Base-by-base conservation (phyloP, 2,888 invertebrate species). In the Ditula angustiorana region DNA sequence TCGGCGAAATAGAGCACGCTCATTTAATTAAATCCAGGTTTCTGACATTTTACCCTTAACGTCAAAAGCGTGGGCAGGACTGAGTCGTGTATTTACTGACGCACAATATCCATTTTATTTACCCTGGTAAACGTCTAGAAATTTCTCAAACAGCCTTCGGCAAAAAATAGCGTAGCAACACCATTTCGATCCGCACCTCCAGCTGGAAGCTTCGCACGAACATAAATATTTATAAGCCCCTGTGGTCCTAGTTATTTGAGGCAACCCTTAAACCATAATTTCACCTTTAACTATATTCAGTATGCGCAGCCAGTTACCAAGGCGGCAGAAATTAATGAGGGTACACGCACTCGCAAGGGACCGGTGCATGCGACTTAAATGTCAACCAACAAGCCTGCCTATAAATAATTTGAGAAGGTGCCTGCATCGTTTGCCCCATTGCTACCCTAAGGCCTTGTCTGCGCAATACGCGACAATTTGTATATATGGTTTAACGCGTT, bases 371-470 rank as follows among this genome's bases (percentile, higher is more conserved):
- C 87, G 88, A 87, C 76, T 82, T 87, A 88, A 89, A 90, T 89
- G 88, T 88, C 89, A 90, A 86, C 81, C 79, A 80, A 82, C 85
- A 77, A 80, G 84, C 83, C 77, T 78, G 79, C 82, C 85, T 88
- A 88, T 88, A 88, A 88, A 88, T 90, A 88, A 89, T 89, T 88
- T 87, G 83, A 86, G 86, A 76, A 77, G 77, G 80, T 83, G 78
- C 78, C 74, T 80, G 73, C 73, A 69, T 71, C 75, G 78, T 73
- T 70, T 83, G 79, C 79, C 74, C 78, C 84, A 83, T 83, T 80
- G 75, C 80, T 2, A 19, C 41, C 10, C 19, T 41, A 19, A 41
- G 41, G 41, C 41, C 19, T 41, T 41, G 41, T 41, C 41, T 41
- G 41, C 41, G 10, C 19, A 41, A 41, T 41, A 41, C 41, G 41